phyloP scores from a whole-genome alignment of 2,113 vertebrate genomes.

The Martes martes region DNA sequence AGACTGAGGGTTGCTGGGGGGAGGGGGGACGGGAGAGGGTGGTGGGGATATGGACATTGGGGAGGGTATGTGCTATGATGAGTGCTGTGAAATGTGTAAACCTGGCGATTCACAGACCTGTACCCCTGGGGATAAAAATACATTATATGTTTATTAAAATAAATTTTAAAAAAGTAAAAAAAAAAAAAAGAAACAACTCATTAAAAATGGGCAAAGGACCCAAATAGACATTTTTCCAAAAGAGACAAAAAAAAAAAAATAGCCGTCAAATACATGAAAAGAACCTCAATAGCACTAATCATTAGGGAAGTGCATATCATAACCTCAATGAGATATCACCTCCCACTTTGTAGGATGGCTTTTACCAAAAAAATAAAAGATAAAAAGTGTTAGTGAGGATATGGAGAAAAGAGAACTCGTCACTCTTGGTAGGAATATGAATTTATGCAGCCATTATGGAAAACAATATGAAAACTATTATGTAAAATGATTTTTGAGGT shows the following conservation, averaged over 20 bases:
- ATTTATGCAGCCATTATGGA: not conserved
- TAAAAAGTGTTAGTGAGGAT: not conserved
- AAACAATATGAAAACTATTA: not conserved
- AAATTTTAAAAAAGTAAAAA: no score
- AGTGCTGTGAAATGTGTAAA: no score
- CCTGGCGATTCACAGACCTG: no score
- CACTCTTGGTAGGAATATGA: not conserved
- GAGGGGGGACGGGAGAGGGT: no score
- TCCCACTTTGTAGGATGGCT: not conserved
- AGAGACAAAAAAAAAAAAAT: not conserved
- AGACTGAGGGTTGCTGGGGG: no score
- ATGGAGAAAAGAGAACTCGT: not conserved
- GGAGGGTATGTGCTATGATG: no score
- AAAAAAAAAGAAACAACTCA: not conserved
- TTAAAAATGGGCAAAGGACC: not conserved
- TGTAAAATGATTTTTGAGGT: not conserved
- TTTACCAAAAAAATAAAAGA: not conserved
- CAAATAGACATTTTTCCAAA: not conserved
- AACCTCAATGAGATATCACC: not conserved
- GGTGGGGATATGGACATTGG: no score
- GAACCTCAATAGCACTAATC: not conserved
- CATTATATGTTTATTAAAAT: no score
- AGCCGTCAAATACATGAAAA: not conserved
- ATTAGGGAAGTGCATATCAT: not conserved
- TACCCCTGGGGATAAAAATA: no score